Evolutionary conservation across 2,888 invertebrate species (phyloP).

Genomic region (Xestobium rufovillosum): DNA sequence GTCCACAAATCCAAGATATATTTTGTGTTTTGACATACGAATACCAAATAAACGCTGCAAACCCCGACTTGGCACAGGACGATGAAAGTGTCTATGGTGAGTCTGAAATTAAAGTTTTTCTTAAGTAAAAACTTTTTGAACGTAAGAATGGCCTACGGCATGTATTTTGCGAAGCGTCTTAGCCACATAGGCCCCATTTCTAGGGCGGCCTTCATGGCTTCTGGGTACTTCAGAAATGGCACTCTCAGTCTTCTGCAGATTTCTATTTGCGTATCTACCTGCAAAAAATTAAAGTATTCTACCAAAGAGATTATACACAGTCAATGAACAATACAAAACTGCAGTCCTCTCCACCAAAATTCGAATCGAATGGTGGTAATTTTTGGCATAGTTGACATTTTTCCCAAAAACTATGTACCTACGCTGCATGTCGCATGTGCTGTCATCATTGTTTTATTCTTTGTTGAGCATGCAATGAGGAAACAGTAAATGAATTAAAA

Average conservation of each 20-base stretch:
- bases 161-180: constrained; percentile 4
- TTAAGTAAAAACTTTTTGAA: neutral
- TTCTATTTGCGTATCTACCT: constrained; percentile 11
- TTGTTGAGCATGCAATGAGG: no score
- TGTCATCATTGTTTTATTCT: no score
- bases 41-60: constrained; percentile 13
- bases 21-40: constrained; percentile 13
- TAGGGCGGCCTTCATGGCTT: constrained; percentile 12
- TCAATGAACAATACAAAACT: no score
- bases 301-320: no score
- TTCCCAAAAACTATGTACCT: no score
- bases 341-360: no score
- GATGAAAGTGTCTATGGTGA: constrained; percentile 11
- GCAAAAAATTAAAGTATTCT: no score
- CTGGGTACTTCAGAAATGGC: constrained; percentile 12
- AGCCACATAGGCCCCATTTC: constrained; percentile 13
- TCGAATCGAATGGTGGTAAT: no score
- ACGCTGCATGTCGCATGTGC: no score
- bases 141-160: neutral
- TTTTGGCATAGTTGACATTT: no score
- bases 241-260: constrained; percentile 14
- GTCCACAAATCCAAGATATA: constrained; percentile 8
- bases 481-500: no score
- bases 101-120: constrained; percentile 6
- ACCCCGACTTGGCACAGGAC: constrained; percentile 12